A percentile compares a stretch with the other conserved stretches of the same genome.
Conservation (phyloP, 1,140 invertebrate species). For the Wiebesia pumilae region DNA sequence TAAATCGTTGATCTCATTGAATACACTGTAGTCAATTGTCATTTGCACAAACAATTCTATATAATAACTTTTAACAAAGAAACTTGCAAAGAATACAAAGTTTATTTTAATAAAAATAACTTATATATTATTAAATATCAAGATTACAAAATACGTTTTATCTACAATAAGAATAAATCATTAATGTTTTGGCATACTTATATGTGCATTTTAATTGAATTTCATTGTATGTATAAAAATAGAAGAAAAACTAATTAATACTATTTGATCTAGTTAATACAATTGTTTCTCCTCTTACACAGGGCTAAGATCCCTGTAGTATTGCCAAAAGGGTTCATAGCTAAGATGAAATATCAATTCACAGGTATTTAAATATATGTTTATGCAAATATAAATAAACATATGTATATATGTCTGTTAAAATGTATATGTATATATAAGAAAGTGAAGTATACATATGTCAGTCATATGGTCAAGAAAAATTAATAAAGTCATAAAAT, state of each 20-base stretch:
- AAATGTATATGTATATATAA: slow-evolving; percentile 53
- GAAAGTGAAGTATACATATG: slow-evolving; percentile 54
- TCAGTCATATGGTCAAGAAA: slow-evolving; percentile 60
- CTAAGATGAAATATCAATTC: slow-evolving; percentile 56
- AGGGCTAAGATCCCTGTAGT: slow-evolving; percentile 56
- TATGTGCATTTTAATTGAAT: slow-evolving; percentile 57
- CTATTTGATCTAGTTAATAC: slow-evolving; percentile 54
- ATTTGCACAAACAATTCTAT: slow-evolving; percentile 48
- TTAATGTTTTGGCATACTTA: slow-evolving; percentile 29
- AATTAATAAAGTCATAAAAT: slow-evolving; percentile 64
- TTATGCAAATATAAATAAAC: slow-evolving; percentile 54
- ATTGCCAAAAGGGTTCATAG: slow-evolving; percentile 68
- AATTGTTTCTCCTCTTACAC: slow-evolving; percentile 62
- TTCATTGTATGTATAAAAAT: slow-evolving; percentile 61
- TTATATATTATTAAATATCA: slow-evolving; percentile 41
- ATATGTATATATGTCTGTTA: slow-evolving; percentile 53
- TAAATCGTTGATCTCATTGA: slow-evolving; percentile 18
- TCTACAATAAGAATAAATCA: slow-evolving; percentile 37
- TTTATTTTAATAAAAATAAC: slow-evolving; percentile 10
- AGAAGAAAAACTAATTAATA: slow-evolving; percentile 27
- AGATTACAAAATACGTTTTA: slow-evolving; percentile 15
- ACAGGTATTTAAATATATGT: slow-evolving; percentile 58
- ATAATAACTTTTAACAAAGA: neutral
- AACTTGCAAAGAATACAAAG: slow-evolving; percentile 13
- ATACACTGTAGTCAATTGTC: slow-evolving; percentile 30